Base-by-base conservation (phyloP, 1,140 invertebrate genomes). In the Procambarus virginalis region DNA sequence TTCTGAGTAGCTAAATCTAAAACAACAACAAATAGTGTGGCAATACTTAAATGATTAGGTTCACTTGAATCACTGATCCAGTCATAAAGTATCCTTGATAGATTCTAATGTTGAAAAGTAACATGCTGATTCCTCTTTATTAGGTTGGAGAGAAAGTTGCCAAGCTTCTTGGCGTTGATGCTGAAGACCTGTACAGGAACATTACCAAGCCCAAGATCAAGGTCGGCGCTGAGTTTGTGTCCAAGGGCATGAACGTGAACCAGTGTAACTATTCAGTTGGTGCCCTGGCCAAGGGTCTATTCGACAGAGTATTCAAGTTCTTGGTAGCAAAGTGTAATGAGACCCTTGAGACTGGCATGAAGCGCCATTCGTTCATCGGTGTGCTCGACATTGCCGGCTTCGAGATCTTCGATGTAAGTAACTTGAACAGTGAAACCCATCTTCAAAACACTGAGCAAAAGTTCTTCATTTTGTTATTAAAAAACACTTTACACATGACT, bases 371-470 rank as follows among this genome's bases (percentile, higher is more conserved):
- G 49, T 81, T 81, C 79, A 81, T 81, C 34, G 79, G 79, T 22
- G 79, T 81, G 3, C 79, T 81, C 51, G 79, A 81, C 34, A 81
- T 81, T n/a, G 79, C 79, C 55, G 79, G 79, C 51, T 81, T 81
- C 10, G 79, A 81, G 55, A 81, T 81, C 49, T 81, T 81, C 34
- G 79, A 81, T 12, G 79, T 81, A 45, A 81, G 79, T 60, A 95
- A 95, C 94, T 99, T n/a, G 0, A 46, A 51, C 20, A 81, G 34
- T 34, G 1, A 34, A 34, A 34, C 34, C 34, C 34, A 34, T 34
- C 34, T 34, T 34, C 34, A 34, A 34, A 34, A 34, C 34, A 34
- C 34, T 34, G 34, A 34, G 1, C 34, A 34, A 34, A 34, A 34
- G 34, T 34, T 34, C 34, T 34, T 34, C 34, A 34, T 34, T 34